phyloP scores from a whole-genome alignment of 2,113 vertebrate genomes.

The Phrynosoma platyrhinos region DNA sequence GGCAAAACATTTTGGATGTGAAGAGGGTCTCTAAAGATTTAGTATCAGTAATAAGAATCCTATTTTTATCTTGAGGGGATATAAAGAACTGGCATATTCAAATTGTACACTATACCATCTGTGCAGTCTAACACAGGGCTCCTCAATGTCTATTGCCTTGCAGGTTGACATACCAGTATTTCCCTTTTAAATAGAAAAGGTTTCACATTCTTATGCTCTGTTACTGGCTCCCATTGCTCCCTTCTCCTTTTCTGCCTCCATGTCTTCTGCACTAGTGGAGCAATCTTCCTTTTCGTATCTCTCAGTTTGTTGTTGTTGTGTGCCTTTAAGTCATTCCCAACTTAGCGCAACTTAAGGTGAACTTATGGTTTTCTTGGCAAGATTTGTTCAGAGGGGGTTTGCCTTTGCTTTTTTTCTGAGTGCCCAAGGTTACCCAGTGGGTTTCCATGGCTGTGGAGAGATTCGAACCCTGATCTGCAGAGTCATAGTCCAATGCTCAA shows the following conservation, averaged over 20 bases:
- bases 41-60: background rate
- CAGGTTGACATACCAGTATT: background rate
- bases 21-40: background rate
- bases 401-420: no score
- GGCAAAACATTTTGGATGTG: background rate
- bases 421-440: no score
- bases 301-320: no score
- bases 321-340: no score
- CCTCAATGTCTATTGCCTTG: background rate
- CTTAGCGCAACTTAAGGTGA: no score
- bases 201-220: background rate
- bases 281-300: background rate
- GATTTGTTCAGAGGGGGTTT: no score
- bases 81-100: background rate
- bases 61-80: background rate
- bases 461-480: no score
- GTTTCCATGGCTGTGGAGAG: no score
- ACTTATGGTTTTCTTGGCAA: no score
- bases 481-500: no score
- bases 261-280: background rate
- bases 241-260: background rate
- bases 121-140: background rate
- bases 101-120: background rate
- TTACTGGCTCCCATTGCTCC: background rate
- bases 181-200: background rate